Evolutionary conservation across 2,113 vertebrate species (phyloP).

Genomic region (Campylomormyrus numenius): DNA sequence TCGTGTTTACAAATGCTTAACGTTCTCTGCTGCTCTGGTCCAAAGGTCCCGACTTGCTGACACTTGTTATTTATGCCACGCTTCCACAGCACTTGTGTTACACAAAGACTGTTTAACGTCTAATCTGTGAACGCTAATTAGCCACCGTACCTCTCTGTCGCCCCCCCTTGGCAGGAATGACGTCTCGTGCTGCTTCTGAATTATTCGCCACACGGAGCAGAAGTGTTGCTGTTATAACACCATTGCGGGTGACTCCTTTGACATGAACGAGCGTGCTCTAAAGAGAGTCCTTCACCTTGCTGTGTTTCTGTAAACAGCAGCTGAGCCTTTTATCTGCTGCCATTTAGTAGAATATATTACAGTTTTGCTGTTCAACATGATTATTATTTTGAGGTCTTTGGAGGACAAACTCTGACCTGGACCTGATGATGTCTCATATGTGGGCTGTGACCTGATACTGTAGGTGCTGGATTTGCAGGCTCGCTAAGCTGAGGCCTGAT

Average conservation of each 20-base stretch:
- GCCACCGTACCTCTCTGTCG: not conserved
- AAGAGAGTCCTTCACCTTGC: not conserved
- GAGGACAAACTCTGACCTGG: not conserved
- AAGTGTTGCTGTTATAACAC: not conserved
- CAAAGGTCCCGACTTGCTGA: not conserved
- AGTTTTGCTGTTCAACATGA: not conserved
- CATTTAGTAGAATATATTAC: not conserved
- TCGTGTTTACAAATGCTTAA: not conserved
- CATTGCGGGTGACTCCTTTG: not conserved
- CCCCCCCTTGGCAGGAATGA: not conserved
- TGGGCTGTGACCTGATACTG: not conserved
- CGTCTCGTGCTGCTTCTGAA: not conserved
- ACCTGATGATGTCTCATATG: not conserved
- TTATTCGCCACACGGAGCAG: not conserved
- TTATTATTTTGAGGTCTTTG: not conserved
- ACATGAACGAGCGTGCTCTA: not conserved
- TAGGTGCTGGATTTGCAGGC: not conserved
- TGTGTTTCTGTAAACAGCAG: not conserved
- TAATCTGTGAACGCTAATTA: not conserved
- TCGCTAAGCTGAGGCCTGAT: not conserved
- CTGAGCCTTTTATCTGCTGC: not conserved
- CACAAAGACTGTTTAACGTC: not conserved
- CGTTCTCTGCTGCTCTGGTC: not conserved
- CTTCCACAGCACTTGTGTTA: not conserved
- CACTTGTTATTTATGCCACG: not conserved